phyloP scores from a whole-genome alignment of 2,888 invertebrate genomes.

The Cheilosia soror region DNA sequence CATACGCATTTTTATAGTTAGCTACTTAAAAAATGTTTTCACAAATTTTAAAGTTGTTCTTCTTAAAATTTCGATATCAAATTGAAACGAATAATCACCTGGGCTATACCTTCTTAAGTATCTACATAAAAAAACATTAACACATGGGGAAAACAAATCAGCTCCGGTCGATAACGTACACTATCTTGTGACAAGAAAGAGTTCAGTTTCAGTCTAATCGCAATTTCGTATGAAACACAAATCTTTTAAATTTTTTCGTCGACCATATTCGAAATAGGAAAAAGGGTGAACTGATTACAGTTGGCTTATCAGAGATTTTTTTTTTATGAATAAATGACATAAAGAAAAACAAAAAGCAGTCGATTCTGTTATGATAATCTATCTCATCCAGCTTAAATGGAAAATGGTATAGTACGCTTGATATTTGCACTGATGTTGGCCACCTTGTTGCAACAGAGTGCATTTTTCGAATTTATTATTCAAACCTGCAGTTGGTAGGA shows the following conservation, averaged over 20 bases:
- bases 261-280: neutral
- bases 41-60: neutral
- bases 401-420: too few species aligned
- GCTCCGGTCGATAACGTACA: neutral
- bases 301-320: constrained; percentile 14
- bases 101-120: neutral
- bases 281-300: too few species aligned
- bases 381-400: too few species aligned
- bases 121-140: neutral
- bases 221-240: neutral
- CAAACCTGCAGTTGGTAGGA: neutral
- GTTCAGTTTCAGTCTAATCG: neutral
- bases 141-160: neutral
- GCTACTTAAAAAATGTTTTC: neutral
- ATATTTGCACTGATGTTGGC: too few species aligned
- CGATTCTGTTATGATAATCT: too few species aligned
- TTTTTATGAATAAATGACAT: too few species aligned
- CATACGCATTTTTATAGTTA: too few species aligned
- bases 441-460: neutral
- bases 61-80: neutral
- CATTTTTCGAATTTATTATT: neutral
- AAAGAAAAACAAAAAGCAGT: too few species aligned
- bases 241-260: neutral
- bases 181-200: neutral
- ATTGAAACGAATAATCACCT: neutral